Evolutionary conservation across 2,888 invertebrate genomes (phyloP).

Genomic region (Temnothorax rugatulus): DNA sequence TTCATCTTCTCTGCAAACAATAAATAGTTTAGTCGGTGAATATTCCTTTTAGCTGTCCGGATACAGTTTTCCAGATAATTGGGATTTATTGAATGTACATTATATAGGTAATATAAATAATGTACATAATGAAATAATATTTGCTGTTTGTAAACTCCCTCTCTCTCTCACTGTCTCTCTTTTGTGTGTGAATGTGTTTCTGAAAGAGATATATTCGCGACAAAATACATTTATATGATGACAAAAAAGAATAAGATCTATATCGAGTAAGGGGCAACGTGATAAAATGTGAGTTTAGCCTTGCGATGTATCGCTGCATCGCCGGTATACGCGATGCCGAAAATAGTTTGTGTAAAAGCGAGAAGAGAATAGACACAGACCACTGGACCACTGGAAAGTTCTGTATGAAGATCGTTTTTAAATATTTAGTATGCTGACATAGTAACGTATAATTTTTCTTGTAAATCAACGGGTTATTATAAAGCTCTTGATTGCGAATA

Average conservation of each 20-base stretch:
- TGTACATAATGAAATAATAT: too few relatives aligned
- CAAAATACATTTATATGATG: not conserved
- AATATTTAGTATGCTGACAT: slow-evolving; percentile 67
- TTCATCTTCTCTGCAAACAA: not conserved
- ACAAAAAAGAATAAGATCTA: not conserved
- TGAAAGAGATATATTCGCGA: not conserved
- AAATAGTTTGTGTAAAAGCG: slow-evolving; percentile 38
- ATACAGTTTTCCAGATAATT: not conserved
- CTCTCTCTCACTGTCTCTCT: not conserved
- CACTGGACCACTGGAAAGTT: not conserved
- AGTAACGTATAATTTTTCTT: slow-evolving; percentile 41
- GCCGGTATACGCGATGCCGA: slow-evolving; percentile 29
- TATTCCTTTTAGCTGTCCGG: not conserved
- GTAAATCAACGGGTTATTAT: not conserved
- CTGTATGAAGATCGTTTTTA: slow-evolving; percentile 54
- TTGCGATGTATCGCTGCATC: slow-evolving; percentile 17
- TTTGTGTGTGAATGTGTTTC: not conserved
- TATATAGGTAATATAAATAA: too few relatives aligned
- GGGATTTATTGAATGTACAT: not conserved
- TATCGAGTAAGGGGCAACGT: not conserved
- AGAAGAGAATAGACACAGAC: slow-evolving; percentile 12
- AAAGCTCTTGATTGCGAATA: not conserved
- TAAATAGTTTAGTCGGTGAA: not conserved
- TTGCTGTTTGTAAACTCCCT: not conserved
- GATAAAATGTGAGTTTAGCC: slow-evolving; percentile 12